Percentiles rank a stretch among this genome's conserved stretches.
These are phyloP conservation scores for Sebastes minor DNA, from an alignment of 2,797 vertebrate species.

Conservation along the genomic window DNA sequence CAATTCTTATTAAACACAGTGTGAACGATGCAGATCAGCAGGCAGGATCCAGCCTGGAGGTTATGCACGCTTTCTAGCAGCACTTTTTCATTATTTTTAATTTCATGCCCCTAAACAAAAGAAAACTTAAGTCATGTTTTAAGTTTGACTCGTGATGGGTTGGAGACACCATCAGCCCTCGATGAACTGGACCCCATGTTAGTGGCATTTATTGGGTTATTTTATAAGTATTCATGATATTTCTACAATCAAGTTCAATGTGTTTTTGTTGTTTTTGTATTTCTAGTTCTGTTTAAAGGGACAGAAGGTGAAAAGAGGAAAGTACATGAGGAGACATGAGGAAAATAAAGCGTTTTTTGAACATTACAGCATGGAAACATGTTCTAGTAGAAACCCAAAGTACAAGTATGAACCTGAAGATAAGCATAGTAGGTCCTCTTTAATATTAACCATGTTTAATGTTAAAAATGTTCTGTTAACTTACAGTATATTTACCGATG, in stretches of 20 bases:
- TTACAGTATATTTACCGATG: background rate
- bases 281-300: background rate
- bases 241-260: background rate
- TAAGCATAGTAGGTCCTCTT: no score
- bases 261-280: background rate
- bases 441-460: background rate
- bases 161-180: background rate
- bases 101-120: constrained; percentile 12
- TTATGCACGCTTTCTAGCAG: background rate
- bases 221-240: no score
- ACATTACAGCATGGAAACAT: no score
- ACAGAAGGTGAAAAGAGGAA: no score
- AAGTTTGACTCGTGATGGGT: background rate
- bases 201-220: background rate
- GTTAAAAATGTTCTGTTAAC: no score
- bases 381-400: no score
- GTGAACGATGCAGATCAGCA: constrained; percentile 56
- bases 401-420: no score
- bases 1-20: constrained; percentile 61
- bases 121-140: background rate
- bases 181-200: background rate
- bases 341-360: no score
- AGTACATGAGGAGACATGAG: no score
- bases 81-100: constrained; percentile 10
- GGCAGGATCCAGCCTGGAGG: constrained; percentile 39